phyloP scores from a whole-genome alignment of 2,113 vertebrate species.

The Indicator maculatus region DNA sequence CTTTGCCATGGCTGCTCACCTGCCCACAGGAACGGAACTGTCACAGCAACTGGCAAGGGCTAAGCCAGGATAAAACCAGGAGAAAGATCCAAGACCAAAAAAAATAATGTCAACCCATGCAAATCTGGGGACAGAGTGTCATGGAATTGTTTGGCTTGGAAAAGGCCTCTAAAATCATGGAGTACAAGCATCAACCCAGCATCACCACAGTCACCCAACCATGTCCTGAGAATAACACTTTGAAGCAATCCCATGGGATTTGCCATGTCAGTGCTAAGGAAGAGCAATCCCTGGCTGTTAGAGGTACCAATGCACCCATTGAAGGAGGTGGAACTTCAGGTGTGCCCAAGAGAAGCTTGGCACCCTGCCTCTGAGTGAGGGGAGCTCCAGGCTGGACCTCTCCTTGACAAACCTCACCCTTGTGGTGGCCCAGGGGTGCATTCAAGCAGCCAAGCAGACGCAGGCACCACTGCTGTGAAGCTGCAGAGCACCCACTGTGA shows the following conservation, averaged over 20 bases:
- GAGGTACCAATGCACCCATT: not conserved
- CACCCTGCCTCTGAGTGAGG: not conserved
- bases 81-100: constrained; percentile 54
- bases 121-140: not conserved
- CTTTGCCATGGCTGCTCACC: constrained; percentile 29
- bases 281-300: not conserved
- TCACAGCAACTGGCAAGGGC: constrained; percentile 7
- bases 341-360: not conserved
- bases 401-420: not conserved
- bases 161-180: no score
- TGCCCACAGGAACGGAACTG: not conserved
- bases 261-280: not conserved
- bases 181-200: no score
- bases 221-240: not conserved
- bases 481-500: accelerated
- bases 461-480: accelerated
- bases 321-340: accelerated
- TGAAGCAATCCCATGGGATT: not conserved
- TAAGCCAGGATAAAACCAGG: not conserved
- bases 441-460: accelerated
- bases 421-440: accelerated
- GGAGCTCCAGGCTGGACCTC: not conserved
- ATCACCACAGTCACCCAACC: no score
- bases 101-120: constrained; percentile 39
- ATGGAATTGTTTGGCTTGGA: no score